Evolutionary conservation across 2,888 invertebrate species (phyloP), one percentile per base, ranked within the genome.

Genomic region (Cantharis rufa): DNA sequence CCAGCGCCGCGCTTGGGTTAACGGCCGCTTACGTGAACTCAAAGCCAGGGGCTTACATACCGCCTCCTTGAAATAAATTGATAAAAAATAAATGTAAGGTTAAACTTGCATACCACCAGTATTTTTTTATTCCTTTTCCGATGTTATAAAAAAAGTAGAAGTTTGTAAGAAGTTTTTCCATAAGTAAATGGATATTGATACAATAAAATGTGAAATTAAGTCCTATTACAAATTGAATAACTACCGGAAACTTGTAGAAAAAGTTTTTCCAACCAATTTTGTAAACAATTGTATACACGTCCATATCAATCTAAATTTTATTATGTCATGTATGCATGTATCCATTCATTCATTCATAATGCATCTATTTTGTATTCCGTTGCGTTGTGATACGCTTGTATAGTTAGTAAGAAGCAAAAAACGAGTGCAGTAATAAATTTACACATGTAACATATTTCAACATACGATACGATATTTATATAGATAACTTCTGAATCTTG

Each of bases 381-480:
- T 76, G 77, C 74, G 79, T 77, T 79, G 78, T 82, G 80, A 80
- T 81, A 80, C 82, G 81, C 80, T 82, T 81, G 82, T 82, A 83
- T 82, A 83, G 82, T 80, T 81, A 78, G 80, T 78, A 79, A 74
- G 78, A 81, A 80, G 81, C 72, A 85, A 84, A 85, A 84, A 83
- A 81, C 81, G 80, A 79, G 80, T 80, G 81, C 80, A 79, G 79
- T 82, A 81, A 83, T 85, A 84, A 84, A 84, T 84, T 82, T 84
- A 84, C 84, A 83, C 83, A 84, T 81, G 82, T 80, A 81, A 83
- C 83, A 84, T 85, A 84, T 85, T 82, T 85, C 84, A 85, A 79
- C 80, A 78, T 82, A 82, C 64, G 64, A 66, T 81, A 80, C 80
- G 81, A 78, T 79, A 80, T 79, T 79, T 78, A 80, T 80, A 78